Conservation (phyloP, 2,888 invertebrate species). For the Glyphotaelius pellucidus region DNA sequence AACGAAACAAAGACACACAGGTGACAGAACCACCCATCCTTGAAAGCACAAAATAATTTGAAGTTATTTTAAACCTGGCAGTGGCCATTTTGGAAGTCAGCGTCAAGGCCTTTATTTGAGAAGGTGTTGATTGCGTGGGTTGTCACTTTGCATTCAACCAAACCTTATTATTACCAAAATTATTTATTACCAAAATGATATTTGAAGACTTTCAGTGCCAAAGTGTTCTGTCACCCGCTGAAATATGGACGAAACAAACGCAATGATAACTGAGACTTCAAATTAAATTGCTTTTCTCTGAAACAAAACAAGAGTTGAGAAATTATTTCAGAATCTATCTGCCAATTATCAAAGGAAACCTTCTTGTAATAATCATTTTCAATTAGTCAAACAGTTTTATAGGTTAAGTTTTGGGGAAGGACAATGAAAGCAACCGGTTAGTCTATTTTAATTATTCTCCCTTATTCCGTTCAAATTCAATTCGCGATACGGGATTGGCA, state of each 20-base stretch:
- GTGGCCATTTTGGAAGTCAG: background rate
- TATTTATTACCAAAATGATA: too few species aligned
- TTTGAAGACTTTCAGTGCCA: background rate
- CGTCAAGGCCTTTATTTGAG: background rate
- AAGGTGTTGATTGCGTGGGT: background rate
- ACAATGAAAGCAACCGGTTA: background rate
- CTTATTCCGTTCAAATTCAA: background rate
- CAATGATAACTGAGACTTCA: background rate
- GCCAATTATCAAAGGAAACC: background rate
- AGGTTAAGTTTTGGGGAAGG: background rate
- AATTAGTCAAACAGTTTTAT: background rate
- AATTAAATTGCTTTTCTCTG: background rate
- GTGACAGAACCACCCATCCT: too few species aligned
- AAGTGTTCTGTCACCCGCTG: background rate
- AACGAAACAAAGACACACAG: too few species aligned
- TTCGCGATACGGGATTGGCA: background rate
- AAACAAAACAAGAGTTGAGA: background rate
- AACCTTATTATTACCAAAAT: too few species aligned
- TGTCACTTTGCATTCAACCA: background rate
- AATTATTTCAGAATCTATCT: background rate
- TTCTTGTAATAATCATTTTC: background rate
- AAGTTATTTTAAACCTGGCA: too few species aligned
- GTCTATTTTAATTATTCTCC: background rate
- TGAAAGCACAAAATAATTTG: too few species aligned
- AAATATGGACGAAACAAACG: background rate